Evolutionary conservation across 2,888 invertebrate genomes (phyloP).

Genomic region (Limnephilus auricula): DNA sequence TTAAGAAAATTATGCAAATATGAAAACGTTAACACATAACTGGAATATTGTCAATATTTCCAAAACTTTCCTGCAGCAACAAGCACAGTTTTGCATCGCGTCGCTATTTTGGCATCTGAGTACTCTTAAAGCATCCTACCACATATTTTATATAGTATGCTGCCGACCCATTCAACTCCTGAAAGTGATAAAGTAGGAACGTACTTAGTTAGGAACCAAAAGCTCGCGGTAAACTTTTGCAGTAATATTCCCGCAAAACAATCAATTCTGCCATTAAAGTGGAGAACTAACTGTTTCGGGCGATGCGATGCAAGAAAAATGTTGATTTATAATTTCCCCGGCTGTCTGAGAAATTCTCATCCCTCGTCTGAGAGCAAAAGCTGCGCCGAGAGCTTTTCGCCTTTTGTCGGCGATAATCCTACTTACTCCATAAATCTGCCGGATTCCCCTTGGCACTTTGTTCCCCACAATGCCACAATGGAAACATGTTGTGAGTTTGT

Average conservation of each 20-base stretch:
- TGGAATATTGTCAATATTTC: too few relatives aligned
- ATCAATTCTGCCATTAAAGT: background rate
- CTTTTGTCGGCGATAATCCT: conserved; percentile 56
- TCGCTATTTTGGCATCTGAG: too few relatives aligned
- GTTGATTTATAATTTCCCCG: conserved; percentile 33
- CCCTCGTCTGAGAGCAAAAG: background rate
- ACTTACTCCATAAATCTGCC: conserved; percentile 54
- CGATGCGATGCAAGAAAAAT: background rate
- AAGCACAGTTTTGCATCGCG: too few relatives aligned
- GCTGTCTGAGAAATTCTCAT: background rate
- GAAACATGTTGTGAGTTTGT: conserved; percentile 17
- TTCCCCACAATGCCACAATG: conserved; percentile 40
- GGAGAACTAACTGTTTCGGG: background rate
- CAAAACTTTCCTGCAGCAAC: too few relatives aligned
- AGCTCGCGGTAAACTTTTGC: background rate
- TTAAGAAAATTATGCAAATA: too few relatives aligned
- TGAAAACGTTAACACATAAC: too few relatives aligned
- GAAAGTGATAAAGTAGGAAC: background rate
- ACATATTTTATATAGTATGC: too few relatives aligned
- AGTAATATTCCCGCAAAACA: background rate
- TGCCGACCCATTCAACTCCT: background rate
- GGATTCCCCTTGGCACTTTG: conserved; percentile 23
- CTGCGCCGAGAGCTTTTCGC: conserved; percentile 45
- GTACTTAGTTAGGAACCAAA: background rate
- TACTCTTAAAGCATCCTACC: background rate